These are phyloP conservation scores for Cordylochernes scorpioides DNA, from an alignment of 2,888 invertebrate species.

Conservation along the genomic window DNA sequence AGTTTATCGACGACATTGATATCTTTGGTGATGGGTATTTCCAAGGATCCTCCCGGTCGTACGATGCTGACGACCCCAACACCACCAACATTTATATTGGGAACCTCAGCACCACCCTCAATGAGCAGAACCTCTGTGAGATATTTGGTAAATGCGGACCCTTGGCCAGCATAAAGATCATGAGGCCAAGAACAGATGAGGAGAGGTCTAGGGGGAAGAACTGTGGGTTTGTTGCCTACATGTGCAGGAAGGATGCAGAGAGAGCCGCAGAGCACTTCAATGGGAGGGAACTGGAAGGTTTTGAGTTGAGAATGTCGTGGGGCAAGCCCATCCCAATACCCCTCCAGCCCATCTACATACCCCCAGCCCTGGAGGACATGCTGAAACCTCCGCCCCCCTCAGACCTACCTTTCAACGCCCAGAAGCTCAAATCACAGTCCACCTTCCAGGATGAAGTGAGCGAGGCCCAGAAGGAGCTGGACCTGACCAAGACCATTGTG, in stretches of 20 bases:
- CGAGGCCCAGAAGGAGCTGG: no score
- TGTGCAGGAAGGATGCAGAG: constrained; percentile 89
- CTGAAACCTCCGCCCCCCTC: constrained; percentile 71
- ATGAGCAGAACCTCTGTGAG: constrained; percentile 85
- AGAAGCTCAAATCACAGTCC: no score
- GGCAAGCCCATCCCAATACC: constrained; percentile 87
- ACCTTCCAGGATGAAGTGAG: no score
- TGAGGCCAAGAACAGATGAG: constrained; percentile 98
- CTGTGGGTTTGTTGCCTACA: constrained; percentile 96
- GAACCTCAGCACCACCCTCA: constrained; percentile 87
- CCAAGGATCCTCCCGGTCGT: no score
- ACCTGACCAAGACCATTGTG: no score
- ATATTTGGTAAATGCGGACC: constrained; percentile 92
- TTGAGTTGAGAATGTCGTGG: constrained; percentile 92
- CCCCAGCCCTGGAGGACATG: constrained; percentile 51
- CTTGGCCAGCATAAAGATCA: constrained; percentile 92
- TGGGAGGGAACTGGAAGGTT: constrained; percentile 67
- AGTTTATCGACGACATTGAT: no score
- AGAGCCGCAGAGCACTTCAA: constrained; percentile 58
- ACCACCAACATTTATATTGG: constrained; percentile 94
- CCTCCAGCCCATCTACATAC: constrained; percentile 88
- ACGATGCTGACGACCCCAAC: constrained; percentile 82
- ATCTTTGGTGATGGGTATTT: no score
- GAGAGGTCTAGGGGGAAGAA: constrained; percentile 81
- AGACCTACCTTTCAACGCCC: constrained; percentile 93